Evolutionary conservation across 2,888 invertebrate genomes (phyloP), one percentile per base, ranked within the genome.

Genomic region (Artemia sinica): DNA sequence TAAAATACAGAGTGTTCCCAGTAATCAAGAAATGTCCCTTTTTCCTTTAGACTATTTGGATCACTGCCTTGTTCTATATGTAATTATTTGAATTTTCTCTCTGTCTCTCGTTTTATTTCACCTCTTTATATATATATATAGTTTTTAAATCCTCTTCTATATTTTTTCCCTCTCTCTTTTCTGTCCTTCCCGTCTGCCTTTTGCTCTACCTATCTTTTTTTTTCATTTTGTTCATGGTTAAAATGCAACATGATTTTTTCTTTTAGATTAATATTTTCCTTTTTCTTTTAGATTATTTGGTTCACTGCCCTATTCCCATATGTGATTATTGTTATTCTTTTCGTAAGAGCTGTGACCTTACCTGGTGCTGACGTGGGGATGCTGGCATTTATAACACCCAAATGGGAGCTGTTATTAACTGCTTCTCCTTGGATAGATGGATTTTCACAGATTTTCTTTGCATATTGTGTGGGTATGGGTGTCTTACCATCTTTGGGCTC

Each of bases 251-350:
- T n/a, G n/a, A n/a, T n/a, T n/a, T n/a, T n/a, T n/a, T n/a, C n/a
- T n/a, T n/a, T n/a, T n/a, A n/a, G n/a, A n/a, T n/a, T n/a, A n/a
- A 58, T 10, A 8, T 8, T 5, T 8, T 1, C n/a, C 70, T 70
- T 49, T 65, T 12, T 67, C 11, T 72, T 74, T 7, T 74, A 83
- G 82, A 82, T 83, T n/a, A 86, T 88, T 73, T 88, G 86, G 86
- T 87, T 87, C 78, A 85, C 86, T 14, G 87, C 87, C 9, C 76
- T 87, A 72, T 86, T 86, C 76, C 87, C 87, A 10, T 87, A 87
- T 76, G 81, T 84, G 66, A 86, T 88, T 50, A 80, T 87, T 72
- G 78, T 84, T 72, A 82, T 85, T 71, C 80, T 87, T 73, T 78
- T 87, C 75, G 80, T 83, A 67, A 80, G 86, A 71, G 85, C 86